Evolutionary conservation across 2,797 vertebrate genomes (phyloP).

Genomic region (Eutrigla gurnardus): DNA sequence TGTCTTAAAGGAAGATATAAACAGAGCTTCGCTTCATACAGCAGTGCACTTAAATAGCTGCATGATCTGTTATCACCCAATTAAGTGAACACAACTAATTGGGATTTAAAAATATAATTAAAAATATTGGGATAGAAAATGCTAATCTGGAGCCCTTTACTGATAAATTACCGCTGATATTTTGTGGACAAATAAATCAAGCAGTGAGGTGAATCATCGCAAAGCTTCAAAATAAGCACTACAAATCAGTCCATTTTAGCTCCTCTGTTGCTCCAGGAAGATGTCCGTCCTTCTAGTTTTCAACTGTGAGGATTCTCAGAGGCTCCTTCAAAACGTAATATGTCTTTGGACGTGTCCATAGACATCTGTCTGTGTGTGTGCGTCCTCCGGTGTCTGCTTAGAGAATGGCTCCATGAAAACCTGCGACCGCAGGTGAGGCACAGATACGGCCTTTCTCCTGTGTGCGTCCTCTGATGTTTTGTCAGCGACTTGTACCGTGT

Average conservation of each 20-base stretch:
- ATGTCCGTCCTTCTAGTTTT: neutral
- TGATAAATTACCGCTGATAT: neutral
- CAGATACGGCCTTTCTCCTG: conserved; percentile 71
- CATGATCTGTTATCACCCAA: neutral
- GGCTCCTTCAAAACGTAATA: conserved; percentile 26
- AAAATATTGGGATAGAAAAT: neutral
- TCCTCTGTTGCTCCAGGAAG: conserved; percentile 1
- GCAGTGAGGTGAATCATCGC: neutral
- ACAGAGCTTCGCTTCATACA: neutral
- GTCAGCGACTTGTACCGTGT: conserved; percentile 70
- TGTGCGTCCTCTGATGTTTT: conserved; percentile 77
- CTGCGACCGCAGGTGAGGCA: conserved; percentile 65
- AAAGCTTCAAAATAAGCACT: neutral
- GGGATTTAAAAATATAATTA: neutral
- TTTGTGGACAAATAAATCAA: neutral
- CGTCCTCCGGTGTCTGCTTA: conserved; percentile 73
- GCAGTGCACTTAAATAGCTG: neutral
- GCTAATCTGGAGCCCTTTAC: neutral
- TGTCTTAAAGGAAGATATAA: neutral
- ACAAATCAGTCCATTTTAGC: neutral
- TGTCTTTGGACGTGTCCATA: conserved; percentile 35
- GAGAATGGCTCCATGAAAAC: conserved; percentile 74
- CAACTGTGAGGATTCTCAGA: conserved; percentile 38
- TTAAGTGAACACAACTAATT: neutral
- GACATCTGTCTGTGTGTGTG: conserved; percentile 66